A percentile compares a stretch with the other conserved stretches of the same genome.
Evolutionary conservation across 2,797 vertebrate genomes (phyloP).

Genomic region (Tachyglossus aculeatus): DNA sequence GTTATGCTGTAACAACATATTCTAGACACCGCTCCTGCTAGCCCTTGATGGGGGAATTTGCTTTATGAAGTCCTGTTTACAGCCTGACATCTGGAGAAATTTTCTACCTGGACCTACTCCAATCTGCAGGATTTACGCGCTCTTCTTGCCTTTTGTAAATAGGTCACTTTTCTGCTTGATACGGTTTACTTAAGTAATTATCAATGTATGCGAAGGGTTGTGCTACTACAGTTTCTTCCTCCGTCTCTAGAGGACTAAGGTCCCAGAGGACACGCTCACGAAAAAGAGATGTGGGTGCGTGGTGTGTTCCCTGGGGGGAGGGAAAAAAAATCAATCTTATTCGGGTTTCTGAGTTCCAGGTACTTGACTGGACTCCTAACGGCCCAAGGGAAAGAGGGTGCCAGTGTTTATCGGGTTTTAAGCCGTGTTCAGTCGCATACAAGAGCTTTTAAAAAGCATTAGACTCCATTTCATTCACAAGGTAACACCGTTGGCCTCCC

Average conservation of each 20-base stretch:
- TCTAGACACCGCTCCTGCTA: slow-evolving; percentile 65
- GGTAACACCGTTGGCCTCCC: slow-evolving; percentile 25
- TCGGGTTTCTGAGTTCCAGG: background rate
- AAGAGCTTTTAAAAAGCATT: slow-evolving; percentile 46
- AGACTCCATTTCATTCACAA: slow-evolving; percentile 36
- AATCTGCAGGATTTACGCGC: slow-evolving; percentile 68
- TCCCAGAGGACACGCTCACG: slow-evolving; percentile 13
- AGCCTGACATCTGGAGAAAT: slow-evolving; percentile 80
- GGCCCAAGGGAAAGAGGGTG: slow-evolving; percentile 17
- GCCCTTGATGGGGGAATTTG: slow-evolving; percentile 72
- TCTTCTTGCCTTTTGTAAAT: slow-evolving; percentile 60
- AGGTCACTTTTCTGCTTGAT: slow-evolving; percentile 58
- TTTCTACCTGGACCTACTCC: slow-evolving; percentile 74
- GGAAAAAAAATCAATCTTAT: background rate
- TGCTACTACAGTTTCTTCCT: slow-evolving; percentile 48
- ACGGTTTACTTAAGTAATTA: slow-evolving; percentile 60
- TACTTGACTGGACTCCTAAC: slow-evolving; percentile 18
- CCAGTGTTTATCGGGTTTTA: slow-evolving; percentile 42
- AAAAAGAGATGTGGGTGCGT: background rate
- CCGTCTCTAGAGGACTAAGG: background rate
- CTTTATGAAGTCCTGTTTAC: slow-evolving; percentile 78
- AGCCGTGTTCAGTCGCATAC: slow-evolving; percentile 43
- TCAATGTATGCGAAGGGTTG: slow-evolving; percentile 49
- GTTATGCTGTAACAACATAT: slow-evolving; percentile 51
- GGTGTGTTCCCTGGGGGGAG: background rate